Conservation (phyloP, 1,140 invertebrate genomes). For the Philopotamus ludificatus region DNA sequence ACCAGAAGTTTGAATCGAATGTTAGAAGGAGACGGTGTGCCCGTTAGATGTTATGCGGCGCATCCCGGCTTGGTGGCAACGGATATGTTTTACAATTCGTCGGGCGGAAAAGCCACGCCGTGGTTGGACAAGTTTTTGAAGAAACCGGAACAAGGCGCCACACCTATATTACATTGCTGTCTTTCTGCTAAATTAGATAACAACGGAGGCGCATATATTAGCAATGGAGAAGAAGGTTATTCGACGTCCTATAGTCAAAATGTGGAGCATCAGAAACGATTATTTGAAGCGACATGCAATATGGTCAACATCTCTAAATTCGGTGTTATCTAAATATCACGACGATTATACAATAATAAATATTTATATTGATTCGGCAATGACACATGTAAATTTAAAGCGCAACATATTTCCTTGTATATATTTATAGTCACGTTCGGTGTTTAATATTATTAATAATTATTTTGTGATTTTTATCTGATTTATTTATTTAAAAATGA, state of each 20-base stretch:
- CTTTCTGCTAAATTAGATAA: constrained; percentile 69
- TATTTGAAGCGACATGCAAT: constrained; percentile 51
- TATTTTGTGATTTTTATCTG: neutral
- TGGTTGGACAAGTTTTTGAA: constrained; percentile 63
- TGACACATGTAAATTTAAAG: neutral
- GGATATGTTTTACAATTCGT: constrained; percentile 72
- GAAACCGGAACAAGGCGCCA: constrained; percentile 73
- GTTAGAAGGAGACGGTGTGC: constrained; percentile 57
- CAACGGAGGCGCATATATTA: constrained; percentile 70
- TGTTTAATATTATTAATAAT: neutral
- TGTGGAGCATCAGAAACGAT: constrained; percentile 47
- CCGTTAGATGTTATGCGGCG: constrained; percentile 70
- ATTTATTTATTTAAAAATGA: neutral
- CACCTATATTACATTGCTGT: constrained; percentile 69
- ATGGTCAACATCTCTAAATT: constrained; percentile 41
- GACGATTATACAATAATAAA: neutral
- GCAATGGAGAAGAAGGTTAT: constrained; percentile 62
- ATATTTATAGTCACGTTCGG: neutral
- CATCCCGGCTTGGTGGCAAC: constrained; percentile 91
- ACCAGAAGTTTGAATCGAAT: constrained; percentile 67
- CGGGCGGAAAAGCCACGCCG: constrained; percentile 59
- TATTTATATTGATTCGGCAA: neutral
- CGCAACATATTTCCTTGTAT: neutral
- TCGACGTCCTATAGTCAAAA: constrained; percentile 53
- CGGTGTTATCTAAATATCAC: neutral